Conservation (phyloP, 2,797 vertebrate genomes). For the Glyptemys insculpta region DNA sequence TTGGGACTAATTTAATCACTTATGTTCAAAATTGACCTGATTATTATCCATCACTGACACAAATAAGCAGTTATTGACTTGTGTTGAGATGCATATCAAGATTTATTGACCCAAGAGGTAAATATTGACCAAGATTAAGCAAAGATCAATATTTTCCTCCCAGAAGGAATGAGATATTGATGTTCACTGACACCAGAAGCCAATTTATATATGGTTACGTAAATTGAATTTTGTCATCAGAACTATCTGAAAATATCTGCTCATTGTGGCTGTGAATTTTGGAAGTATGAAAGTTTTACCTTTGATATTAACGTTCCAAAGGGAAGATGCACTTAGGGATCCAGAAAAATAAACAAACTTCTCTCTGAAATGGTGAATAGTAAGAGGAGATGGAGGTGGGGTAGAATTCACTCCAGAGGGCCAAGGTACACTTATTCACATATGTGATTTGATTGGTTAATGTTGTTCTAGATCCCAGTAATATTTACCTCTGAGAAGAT, state of each 20-base stretch:
- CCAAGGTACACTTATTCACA: not conserved
- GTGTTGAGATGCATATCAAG: not conserved
- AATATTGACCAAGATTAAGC: not conserved
- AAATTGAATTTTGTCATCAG: not conserved
- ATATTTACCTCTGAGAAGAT: accelerated
- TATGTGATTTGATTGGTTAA: not conserved
- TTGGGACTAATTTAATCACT: not conserved
- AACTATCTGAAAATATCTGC: not conserved
- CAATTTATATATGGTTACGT: not conserved
- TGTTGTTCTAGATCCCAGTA: not conserved
- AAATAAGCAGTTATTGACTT: not conserved
- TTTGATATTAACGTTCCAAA: slow-evolving; percentile 25
- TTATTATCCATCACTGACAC: not conserved
- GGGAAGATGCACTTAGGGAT: not conserved
- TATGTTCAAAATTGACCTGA: not conserved
- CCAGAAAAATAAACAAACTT: not conserved
- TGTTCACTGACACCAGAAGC: not conserved
- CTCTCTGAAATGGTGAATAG: not conserved
- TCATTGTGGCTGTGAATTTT: not conserved
- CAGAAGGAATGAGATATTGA: slow-evolving; percentile 7
- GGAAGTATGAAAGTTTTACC: not conserved
- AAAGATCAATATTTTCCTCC: not conserved
- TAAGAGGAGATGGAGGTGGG: not conserved
- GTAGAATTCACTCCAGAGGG: not conserved
- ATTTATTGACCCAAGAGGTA: not conserved